Base-by-base conservation (phyloP, 2,888 invertebrate species). In the Ophioninae sp. region DNA sequence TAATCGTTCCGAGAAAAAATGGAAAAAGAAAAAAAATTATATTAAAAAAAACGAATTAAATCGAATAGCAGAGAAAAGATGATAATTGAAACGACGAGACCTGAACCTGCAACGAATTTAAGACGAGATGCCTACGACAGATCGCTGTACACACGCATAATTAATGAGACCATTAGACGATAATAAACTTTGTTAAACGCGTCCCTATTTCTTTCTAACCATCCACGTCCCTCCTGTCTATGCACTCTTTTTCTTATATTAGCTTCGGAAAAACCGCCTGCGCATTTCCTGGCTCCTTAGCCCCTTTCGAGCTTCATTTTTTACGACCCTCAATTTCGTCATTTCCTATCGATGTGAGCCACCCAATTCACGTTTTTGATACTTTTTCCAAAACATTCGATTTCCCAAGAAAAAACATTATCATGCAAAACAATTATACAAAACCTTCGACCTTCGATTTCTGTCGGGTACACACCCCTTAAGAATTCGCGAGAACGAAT, bases 91-190 rank as follows among this genome's bases (percentile, higher is more conserved):
- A 82, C 86, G 81, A 74, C 85, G 86, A 86, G 86, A 87, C 86
- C 87, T 86, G 87, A 87, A 82, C 67, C 81, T 84, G 82, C 79
- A 83, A 83, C 80, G 85, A 86, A 85, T 86, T 85, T 81, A 72
- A 81, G 82, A 85, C 83, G 81, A 30, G 30, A 87, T 84, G 72
- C 88, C 88, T 88, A 88, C 87, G 88, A 88, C 88, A 87, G 85
- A 88, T 87, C 87, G 86, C 86, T 87, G 87, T 88, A 87, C 86
- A 51, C 51, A 87, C 86, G 82, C 85, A 83, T 85, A 84, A 85
- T 83, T 76, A 82, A 85, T 84, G 81, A 85, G 73, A 81, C 77
- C 71, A 84, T 83, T 85, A 83, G 80, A 82, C 61, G 61, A 80
- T 65, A 84, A 79, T 79, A 74, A 78, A 85, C 81, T 81, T 30